Conservation (phyloP, 64 coral and sea anemone species). For the Montipora sp. region DNA sequence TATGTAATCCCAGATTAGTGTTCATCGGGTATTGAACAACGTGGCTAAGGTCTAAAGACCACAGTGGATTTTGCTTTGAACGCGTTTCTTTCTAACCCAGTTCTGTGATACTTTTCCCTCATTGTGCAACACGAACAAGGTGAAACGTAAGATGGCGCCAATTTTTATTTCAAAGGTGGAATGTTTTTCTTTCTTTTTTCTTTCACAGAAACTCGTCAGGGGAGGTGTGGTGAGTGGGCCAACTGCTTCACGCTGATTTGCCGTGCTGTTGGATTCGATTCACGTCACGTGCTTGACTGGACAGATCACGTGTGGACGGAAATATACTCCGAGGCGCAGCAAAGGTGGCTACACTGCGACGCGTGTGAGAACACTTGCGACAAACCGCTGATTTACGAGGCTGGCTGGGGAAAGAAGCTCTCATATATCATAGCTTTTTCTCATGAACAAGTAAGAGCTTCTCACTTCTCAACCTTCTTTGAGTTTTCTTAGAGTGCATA, state of each 20-base stretch:
- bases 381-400: slow-evolving; percentile 91
- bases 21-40: no score
- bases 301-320: slow-evolving; percentile 98
- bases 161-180: no score
- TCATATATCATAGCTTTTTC: slow-evolving; percentile 89
- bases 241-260: slow-evolving; percentile 88
- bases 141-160: no score
- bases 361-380: slow-evolving; percentile 87
- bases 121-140: no score
- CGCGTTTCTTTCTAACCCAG: no score
- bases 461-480: no score
- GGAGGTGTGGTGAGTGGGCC: slow-evolving; percentile 93
- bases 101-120: no score
- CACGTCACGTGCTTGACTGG: slow-evolving; percentile 89
- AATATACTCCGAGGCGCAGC: slow-evolving; percentile 76
- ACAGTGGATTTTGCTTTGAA: no score
- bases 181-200: background rate
- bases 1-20: no score
- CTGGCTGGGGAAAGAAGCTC: slow-evolving; percentile 88
- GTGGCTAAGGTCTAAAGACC: no score
- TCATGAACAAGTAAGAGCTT: slow-evolving; percentile 71
- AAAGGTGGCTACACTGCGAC: slow-evolving; percentile 87
- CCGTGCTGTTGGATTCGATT: slow-evolving; percentile 74
- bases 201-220: slow-evolving; percentile 77
- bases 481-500: no score